phyloP scores from a whole-genome alignment of 2,888 invertebrate genomes.

The Chromoteleia sp. region DNA sequence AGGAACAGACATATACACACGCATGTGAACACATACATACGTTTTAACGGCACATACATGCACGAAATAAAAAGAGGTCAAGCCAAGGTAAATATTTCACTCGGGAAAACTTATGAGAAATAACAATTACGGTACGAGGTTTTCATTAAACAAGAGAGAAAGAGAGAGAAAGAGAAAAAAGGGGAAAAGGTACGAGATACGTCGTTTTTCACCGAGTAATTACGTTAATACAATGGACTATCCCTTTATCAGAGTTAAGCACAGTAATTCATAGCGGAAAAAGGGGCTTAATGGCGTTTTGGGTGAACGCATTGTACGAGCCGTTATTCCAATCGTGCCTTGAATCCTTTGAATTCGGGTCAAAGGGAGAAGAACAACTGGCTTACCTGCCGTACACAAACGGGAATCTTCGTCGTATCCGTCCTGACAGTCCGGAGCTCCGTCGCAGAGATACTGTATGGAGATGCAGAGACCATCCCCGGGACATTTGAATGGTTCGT shows the following conservation, averaged over 20 bases:
- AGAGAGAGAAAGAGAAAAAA: neutral
- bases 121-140: neutral
- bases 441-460: conserved; percentile 98
- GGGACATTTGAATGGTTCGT: conserved; percentile 98
- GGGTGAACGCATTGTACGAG: neutral
- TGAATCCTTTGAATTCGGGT: conserved; percentile 34
- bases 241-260: neutral
- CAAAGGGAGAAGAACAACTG: neutral
- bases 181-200: neutral
- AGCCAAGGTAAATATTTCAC: conserved; percentile 22
- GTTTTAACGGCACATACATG: neutral
- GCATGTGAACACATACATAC: neutral
- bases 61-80: conserved; percentile 38
- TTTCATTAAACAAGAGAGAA: neutral
- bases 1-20: too few relatives aligned
- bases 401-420: conserved; percentile 98
- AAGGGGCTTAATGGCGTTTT: conserved; percentile 6
- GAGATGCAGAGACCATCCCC: conserved; percentile 97
- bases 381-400: conserved; percentile 95
- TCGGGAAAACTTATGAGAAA: conserved; percentile 18
- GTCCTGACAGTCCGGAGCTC: conserved; percentile 96
- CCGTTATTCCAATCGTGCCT: conserved; percentile 32
- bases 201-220: conserved; percentile 3
- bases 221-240: conserved; percentile 9
- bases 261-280: neutral